A percentile compares a stretch with the other conserved stretches of the same genome.
These are phyloP conservation scores for Gambelia wislizenii DNA, from an alignment of 2,797 vertebrate genomes.

Conservation along the genomic window DNA sequence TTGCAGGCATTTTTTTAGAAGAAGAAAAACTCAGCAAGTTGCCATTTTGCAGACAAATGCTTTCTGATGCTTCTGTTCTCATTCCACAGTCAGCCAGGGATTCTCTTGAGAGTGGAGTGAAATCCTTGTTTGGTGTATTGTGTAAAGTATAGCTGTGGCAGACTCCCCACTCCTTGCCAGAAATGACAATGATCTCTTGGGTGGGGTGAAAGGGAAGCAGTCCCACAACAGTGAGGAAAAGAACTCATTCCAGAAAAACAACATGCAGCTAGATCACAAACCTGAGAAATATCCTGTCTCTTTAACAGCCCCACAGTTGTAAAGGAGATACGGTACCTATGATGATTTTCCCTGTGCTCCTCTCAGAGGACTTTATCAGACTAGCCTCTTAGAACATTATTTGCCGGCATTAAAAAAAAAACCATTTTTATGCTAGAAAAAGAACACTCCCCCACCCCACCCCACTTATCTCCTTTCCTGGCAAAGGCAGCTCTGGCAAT, in stretches of 20 bases:
- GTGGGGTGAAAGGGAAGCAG: background rate
- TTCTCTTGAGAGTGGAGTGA: constrained; percentile 27
- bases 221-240: background rate
- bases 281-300: background rate
- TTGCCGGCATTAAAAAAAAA: too few relatives aligned
- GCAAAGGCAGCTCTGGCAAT: too few relatives aligned
- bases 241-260: background rate
- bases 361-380: too few relatives aligned
- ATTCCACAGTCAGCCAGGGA: constrained; percentile 24
- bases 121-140: background rate
- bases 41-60: constrained; percentile 3
- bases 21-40: constrained; percentile 10
- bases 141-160: background rate
- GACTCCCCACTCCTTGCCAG: background rate
- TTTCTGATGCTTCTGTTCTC: constrained; percentile 24
- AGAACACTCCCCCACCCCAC: too few relatives aligned
- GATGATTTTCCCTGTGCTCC: background rate
- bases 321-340: background rate
- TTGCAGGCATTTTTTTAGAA: background rate
- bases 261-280: background rate
- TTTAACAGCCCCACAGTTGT: background rate
- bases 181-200: background rate
- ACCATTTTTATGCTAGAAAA: too few relatives aligned
- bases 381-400: too few relatives aligned
- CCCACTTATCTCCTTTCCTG: too few relatives aligned